Conservation (phyloP, 2,888 invertebrate species). For the Eilema sororculum region DNA sequence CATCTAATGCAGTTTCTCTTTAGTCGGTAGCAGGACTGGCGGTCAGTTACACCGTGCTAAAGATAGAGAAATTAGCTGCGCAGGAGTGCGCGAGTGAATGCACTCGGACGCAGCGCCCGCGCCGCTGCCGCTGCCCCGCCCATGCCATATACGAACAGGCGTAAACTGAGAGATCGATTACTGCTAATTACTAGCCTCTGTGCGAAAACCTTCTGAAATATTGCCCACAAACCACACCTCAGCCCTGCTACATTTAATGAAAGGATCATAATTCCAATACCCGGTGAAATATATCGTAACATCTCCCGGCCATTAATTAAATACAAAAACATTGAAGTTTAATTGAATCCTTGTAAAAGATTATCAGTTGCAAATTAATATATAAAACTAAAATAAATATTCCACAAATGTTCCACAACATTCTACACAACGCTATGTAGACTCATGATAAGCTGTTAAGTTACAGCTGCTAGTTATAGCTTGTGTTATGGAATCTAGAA, state of each 20-base stretch:
- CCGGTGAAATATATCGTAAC: conserved; percentile 13
- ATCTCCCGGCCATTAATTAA: conserved; percentile 23
- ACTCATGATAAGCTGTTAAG: too few relatives aligned
- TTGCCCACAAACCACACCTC: conserved; percentile 57
- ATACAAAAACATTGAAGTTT: conserved; percentile 25
- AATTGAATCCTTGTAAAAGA: conserved; percentile 30
- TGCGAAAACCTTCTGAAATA: conserved; percentile 66
- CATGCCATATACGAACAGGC: conserved; percentile 77
- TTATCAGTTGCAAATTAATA: conserved; percentile 35
- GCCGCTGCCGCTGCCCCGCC: conserved; percentile 62
- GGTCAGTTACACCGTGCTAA: conserved; percentile 86
- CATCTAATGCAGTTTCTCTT: conserved; percentile 85
- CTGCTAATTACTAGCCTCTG: conserved; percentile 80
- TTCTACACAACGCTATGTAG: too few relatives aligned
- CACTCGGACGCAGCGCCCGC: conserved; percentile 64
- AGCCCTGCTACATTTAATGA: conserved; percentile 55
- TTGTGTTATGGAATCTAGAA: too few relatives aligned
- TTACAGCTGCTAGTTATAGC: too few relatives aligned
- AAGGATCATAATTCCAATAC: conserved; percentile 35
- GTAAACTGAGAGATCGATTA: conserved; percentile 83
- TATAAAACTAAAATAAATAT: conserved; percentile 33
- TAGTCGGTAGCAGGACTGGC: conserved; percentile 69
- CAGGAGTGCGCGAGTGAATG: conserved; percentile 79
- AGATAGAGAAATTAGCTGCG: conserved; percentile 86
- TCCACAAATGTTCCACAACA: too few relatives aligned